Percentiles rank a stretch among this genome's conserved stretches.
These are phyloP conservation scores for Semnornis frantzii DNA, from an alignment of 2,113 vertebrate genomes.

Conservation along the genomic window DNA sequence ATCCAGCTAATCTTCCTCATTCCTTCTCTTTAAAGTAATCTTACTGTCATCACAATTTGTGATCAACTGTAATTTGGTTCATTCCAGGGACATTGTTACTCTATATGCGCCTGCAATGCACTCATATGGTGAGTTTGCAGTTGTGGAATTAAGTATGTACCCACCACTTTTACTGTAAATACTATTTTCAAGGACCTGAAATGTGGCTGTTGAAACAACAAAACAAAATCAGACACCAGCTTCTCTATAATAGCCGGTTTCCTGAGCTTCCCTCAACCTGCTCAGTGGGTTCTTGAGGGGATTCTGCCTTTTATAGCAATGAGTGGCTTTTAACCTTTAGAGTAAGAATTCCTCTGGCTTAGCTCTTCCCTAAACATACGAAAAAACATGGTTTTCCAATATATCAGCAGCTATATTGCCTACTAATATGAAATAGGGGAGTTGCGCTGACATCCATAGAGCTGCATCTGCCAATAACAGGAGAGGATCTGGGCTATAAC, in stretches of 20 bases:
- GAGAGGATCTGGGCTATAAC: neutral
- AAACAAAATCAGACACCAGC: neutral
- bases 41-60: neutral
- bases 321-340: neutral
- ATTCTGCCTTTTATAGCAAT: neutral
- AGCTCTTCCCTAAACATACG: neutral
- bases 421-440: neutral
- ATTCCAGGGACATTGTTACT: neutral
- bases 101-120: neutral
- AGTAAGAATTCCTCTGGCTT: neutral
- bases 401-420: neutral
- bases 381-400: neutral
- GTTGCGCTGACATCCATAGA: neutral
- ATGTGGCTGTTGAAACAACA: neutral
- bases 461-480: neutral
- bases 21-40: neutral
- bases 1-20: neutral
- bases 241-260: neutral
- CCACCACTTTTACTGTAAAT: neutral
- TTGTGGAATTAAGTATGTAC: neutral
- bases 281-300: neutral
- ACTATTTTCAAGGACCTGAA: neutral
- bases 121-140: neutral
- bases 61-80: neutral
- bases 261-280: neutral